Evolutionary conservation across 2,888 invertebrate species (phyloP), one percentile per base, ranked within the genome.

Genomic region (Leucoptera coffeella): DNA sequence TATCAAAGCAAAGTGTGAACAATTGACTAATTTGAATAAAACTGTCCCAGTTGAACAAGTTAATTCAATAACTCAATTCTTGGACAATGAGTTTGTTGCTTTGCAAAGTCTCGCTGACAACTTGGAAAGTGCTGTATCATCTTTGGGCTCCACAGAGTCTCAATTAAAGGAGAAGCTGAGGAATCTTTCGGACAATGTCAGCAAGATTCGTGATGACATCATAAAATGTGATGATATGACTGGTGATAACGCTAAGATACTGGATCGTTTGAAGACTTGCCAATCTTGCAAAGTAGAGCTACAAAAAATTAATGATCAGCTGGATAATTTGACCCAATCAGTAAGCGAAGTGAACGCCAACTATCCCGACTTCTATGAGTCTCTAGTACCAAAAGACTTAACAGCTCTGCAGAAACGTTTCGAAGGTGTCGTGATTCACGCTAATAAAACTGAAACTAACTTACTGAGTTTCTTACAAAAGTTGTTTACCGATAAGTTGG

Each of bases 171-270:
- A 77, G 24, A 78, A 79, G 13, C 78, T 89, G 11, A 90, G 88
- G 55, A 62, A 61, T 4, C 72, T 80, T 1, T 79, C 81, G 4
- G 85, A 84, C 32, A 73, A 71, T 32, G 74, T 91, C 1, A 79
- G 81, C 10, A 79, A 77, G 47, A 71, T 89, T 12, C 78, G 90
- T 11, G 90, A 91, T 44, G 80, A 82, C 22, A 78, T 91, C n/a
- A 83, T 88, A 22, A 85, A 86, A 51, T 91, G 90, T 45, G 92
- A 92, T 46, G 91, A 91, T 43, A 76, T 90, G 58, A 85, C 87
- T 3, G 93, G 94, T 0, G 86, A 88, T 38, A 90, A 91, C 41
- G 74, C 77, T 2, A 87, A 88, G 45, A 84, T 94, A 30, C 72
- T 91, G 28, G 80, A 82, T 36, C 78, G 92, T 29, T 65, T 93